Percentiles rank a stretch among this genome's conserved stretches.
Evolutionary conservation across 2,797 vertebrate species (phyloP).

Genomic region (Enteromius argenteus): DNA sequence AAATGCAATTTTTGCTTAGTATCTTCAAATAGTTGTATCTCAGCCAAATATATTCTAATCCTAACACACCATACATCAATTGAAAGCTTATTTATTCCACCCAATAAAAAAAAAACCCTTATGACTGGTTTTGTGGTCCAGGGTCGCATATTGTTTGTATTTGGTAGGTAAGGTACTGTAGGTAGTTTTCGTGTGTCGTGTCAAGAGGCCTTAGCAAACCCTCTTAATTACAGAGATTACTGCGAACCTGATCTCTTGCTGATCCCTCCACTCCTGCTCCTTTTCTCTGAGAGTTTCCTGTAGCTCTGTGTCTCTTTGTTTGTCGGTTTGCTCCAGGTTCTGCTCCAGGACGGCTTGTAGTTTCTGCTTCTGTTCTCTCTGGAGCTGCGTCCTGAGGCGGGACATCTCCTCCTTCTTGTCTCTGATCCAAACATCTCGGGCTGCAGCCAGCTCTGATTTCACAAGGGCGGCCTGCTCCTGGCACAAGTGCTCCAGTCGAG

Average conservation of each 20-base stretch:
- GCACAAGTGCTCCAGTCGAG: constrained; percentile 78
- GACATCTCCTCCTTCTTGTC: constrained; percentile 91
- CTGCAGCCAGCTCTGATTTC: constrained; percentile 88
- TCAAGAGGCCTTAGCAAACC: neutral
- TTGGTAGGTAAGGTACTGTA: neutral
- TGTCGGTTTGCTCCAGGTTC: constrained; percentile 78
- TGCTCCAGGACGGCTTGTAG: constrained; percentile 80
- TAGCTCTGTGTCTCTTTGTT: constrained; percentile 65
- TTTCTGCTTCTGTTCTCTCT: constrained; percentile 82
- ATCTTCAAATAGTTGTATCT: too few species aligned
- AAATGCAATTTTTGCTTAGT: too few species aligned
- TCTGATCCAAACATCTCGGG: constrained; percentile 85
- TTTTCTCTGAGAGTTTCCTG: constrained; percentile 68
- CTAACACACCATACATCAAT: too few species aligned
- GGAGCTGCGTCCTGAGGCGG: constrained; percentile 80
- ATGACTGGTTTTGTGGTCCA: too few species aligned
- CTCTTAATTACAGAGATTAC: neutral
- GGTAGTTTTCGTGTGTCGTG: neutral
- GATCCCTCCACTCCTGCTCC: constrained; percentile 80
- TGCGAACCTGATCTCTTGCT: constrained; percentile 66
- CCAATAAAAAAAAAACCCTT: too few species aligned
- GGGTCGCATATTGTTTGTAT: neutral
- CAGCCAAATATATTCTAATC: too few species aligned
- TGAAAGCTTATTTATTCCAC: too few species aligned
- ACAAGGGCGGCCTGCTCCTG: constrained; percentile 82